phyloP scores from a whole-genome alignment of 2,797 vertebrate genomes.

The Sitta carolinensis region DNA sequence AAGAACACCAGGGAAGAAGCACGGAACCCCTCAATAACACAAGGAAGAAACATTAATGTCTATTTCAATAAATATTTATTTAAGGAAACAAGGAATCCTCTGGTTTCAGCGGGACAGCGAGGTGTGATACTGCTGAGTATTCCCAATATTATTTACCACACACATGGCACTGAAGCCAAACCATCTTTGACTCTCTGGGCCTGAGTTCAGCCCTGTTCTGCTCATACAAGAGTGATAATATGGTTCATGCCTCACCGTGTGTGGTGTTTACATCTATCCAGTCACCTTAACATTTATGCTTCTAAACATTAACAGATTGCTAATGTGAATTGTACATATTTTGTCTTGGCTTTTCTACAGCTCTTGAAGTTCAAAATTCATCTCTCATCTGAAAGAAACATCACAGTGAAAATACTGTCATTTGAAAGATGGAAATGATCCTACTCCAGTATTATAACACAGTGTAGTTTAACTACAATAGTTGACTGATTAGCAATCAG shows the following conservation, averaged over 20 bases:
- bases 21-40: neutral
- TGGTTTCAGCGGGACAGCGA: neutral
- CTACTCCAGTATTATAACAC: neutral
- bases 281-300: neutral
- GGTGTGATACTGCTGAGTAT: neutral
- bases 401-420: neutral
- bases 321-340: neutral
- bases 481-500: slow-evolving; percentile 13
- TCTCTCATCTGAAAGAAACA: neutral
- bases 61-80: neutral
- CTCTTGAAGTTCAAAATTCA: neutral
- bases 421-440: neutral
- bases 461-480: neutral
- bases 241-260: neutral
- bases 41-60: neutral
- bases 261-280: neutral
- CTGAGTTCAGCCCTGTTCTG: neutral
- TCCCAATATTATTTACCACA: neutral
- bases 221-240: neutral
- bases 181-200: neutral
- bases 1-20: neutral
- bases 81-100: neutral
- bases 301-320: neutral
- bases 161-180: neutral
- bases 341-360: neutral